Evolutionary conservation across 1,140 invertebrate genomes (phyloP).

Genomic region (Megathymus violae): DNA sequence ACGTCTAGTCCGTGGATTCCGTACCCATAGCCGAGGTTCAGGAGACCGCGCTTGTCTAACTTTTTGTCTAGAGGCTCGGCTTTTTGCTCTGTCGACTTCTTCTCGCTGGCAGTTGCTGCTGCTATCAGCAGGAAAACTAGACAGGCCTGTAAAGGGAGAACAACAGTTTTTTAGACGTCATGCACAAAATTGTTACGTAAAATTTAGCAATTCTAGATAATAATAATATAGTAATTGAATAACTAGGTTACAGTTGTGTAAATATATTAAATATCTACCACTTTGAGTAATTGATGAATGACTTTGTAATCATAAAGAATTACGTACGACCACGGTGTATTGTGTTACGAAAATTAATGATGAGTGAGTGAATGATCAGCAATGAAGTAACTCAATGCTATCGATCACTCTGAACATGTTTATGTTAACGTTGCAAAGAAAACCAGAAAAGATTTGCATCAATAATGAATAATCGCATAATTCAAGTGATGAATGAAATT

Average conservation of each 20-base stretch:
- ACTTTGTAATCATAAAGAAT: neutral
- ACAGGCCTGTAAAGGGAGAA: slow-evolving; percentile 85
- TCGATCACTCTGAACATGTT: slow-evolving; percentile 9
- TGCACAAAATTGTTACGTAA: too few species aligned
- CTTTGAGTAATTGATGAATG: too few species aligned
- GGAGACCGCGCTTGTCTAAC: slow-evolving; percentile 85
- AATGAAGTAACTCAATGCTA: slow-evolving; percentile 14
- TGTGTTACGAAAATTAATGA: slow-evolving; percentile 2
- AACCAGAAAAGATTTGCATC: slow-evolving; percentile 17
- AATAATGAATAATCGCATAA: slow-evolving; percentile 7
- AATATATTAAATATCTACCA: too few species aligned
- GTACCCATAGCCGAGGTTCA: slow-evolving; percentile 85
- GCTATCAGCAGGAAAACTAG: slow-evolving; percentile 89
- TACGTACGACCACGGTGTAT: neutral
- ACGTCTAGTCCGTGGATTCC: slow-evolving; percentile 84
- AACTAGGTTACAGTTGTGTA: too few species aligned
- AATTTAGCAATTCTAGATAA: too few species aligned
- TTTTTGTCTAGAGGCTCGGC: slow-evolving; percentile 84
- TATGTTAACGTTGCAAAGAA: neutral
- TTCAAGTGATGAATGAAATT: too few species aligned
- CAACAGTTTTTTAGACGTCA: too few species aligned
- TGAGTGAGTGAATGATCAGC: slow-evolving; percentile 2
- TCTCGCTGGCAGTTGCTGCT: slow-evolving; percentile 85
- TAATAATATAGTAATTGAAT: too few species aligned
- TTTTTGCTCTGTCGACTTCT: slow-evolving; percentile 86